phyloP scores from a whole-genome alignment of 2,888 invertebrate genomes.

The Coelopa pilipes region DNA sequence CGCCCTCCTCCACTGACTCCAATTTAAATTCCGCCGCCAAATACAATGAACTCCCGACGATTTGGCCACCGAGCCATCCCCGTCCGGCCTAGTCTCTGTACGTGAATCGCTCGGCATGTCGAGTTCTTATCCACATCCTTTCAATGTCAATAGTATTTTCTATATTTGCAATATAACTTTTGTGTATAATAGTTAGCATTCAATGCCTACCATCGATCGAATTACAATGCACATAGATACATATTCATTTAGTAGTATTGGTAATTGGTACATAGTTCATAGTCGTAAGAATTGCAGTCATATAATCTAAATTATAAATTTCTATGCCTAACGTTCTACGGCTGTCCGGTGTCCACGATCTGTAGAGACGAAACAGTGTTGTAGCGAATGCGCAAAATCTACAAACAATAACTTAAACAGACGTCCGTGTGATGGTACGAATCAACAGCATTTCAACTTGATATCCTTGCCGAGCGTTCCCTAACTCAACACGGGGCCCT shows the following conservation, averaged over 20 bases:
- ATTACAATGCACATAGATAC: no score
- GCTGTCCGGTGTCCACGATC: background rate
- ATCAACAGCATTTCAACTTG: conserved; percentile 46
- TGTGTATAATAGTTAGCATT: conserved; percentile 1
- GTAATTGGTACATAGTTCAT: no score
- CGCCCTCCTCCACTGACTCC: background rate
- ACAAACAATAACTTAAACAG: background rate
- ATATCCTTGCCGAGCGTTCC: conserved; percentile 43
- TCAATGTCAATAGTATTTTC: background rate
- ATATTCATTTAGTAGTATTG: no score
- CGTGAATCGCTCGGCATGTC: no score
- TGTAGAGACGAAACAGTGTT: background rate
- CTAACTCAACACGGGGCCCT: conserved; percentile 63
- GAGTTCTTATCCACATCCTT: no score
- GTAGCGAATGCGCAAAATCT: background rate
- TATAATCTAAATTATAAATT: background rate
- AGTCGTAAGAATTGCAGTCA: conserved; percentile 8
- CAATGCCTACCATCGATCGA: background rate
- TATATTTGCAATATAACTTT: conserved; percentile 2
- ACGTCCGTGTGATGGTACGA: background rate
- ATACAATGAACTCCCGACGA: no score
- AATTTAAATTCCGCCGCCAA: conserved; percentile 24
- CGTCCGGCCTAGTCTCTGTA: no score
- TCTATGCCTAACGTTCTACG: background rate
- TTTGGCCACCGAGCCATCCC: no score